Evolutionary conservation across 2,113 vertebrate species (phyloP), one percentile per base, ranked within the genome.

Genomic region (Rallus limicola): DNA sequence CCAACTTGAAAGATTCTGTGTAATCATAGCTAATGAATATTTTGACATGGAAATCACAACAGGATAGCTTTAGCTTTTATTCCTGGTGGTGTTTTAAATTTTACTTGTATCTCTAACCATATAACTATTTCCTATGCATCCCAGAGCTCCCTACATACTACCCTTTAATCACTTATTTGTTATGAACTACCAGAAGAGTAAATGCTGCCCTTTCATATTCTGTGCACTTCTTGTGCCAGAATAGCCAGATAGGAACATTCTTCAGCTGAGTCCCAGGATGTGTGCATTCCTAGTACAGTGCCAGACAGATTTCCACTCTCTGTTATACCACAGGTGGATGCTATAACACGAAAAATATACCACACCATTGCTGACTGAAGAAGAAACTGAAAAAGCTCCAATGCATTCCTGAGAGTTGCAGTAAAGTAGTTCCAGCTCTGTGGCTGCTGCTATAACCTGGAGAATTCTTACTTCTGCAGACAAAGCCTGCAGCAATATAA

Each of bases 261-360:
- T 80, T 72, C 75, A 77, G 38, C 55, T 58, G 21, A 60, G 25
- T 25, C 19, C 46, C 52, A 28, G 55, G 24, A 16, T 23, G n/a
- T 42, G 29, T 36, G 25, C 48, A 75, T 58, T 85, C 76, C 74
- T 0, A 5, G 31, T 1, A 44, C 50, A 46, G 31, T 14, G 44
- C 7, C 68, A 88, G 79, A 48, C 17, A 82, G 59, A 65, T 59
- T 88, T 82, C 52, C 34, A 67, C 52, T 28, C 7, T 28, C 60
- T 56, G 19, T 59, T 74, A 33, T 18, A 52, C 8, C 0, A 0
- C 0, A 0, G 11, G 42, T 21, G 46, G 60, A 78, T 1, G 2
- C 15, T 74, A 18, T 26, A 90, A 15, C n/a, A 86, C 36, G 58
- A 74, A 63, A 95, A 94, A 76, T 38, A 81, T 13, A 90, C 5